These are phyloP conservation scores for Clivina fossor DNA, from an alignment of 2,888 invertebrate genomes.

Conservation along the genomic window DNA sequence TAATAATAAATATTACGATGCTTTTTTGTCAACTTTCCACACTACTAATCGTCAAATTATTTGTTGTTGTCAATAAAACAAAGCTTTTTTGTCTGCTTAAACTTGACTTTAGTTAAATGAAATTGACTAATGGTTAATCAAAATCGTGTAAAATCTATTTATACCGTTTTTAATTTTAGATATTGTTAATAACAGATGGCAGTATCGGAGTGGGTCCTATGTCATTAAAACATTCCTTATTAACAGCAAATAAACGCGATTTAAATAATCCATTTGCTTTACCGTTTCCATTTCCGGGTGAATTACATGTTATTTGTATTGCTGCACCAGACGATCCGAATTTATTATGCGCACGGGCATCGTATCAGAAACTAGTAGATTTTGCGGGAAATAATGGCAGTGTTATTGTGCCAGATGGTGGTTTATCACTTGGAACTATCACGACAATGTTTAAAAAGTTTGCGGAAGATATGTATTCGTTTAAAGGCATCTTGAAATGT, in stretches of 20 bases:
- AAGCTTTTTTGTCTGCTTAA: no score
- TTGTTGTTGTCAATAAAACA: no score
- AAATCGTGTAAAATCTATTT: background rate
- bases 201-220: slow-evolving; percentile 68
- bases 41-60: no score
- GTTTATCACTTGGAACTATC: slow-evolving; percentile 50
- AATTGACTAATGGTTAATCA: background rate
- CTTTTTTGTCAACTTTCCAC: no score
- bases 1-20: slow-evolving; percentile 5
- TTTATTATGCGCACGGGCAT: slow-evolving; percentile 62
- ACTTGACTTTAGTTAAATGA: no score
- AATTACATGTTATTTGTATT: slow-evolving; percentile 74
- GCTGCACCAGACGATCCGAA: slow-evolving; percentile 65
- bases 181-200: slow-evolving; percentile 76
- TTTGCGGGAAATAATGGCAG: slow-evolving; percentile 68
- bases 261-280: slow-evolving; percentile 63
- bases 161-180: slow-evolving; percentile 50
- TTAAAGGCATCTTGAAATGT: slow-evolving; percentile 71
- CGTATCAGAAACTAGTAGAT: slow-evolving; percentile 81
- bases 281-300: slow-evolving; percentile 79
- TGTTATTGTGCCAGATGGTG: slow-evolving; percentile 61
- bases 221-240: slow-evolving; percentile 62
- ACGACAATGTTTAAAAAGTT: slow-evolving; percentile 65
- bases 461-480: slow-evolving; percentile 74
- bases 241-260: slow-evolving; percentile 53